Conservation (phyloP, 2,888 invertebrate genomes). For the Caprella mutica region DNA sequence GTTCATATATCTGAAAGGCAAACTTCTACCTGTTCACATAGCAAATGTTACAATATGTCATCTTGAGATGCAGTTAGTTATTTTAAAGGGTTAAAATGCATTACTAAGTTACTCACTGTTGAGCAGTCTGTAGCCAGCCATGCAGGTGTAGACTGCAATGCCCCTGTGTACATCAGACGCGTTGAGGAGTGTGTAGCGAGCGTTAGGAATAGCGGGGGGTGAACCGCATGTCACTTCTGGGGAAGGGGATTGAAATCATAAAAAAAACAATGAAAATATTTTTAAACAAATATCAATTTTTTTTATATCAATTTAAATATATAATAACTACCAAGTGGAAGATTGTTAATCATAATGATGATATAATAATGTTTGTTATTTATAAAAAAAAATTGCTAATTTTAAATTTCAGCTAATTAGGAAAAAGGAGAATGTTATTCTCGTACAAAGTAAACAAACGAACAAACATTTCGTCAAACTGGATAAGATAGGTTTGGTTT, state of each 20-base stretch:
- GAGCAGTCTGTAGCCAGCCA: slow-evolving; percentile 29
- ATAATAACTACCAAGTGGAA: not conserved
- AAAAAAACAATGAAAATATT: not conserved
- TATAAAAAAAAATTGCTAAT: too few relatives aligned
- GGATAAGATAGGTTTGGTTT: too few relatives aligned
- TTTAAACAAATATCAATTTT: not conserved
- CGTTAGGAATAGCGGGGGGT: slow-evolving; percentile 34
- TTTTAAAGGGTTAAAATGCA: too few relatives aligned
- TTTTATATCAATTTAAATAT: not conserved
- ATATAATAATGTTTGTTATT: too few relatives aligned
- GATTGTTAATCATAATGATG: not conserved
- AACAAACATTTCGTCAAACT: too few relatives aligned
- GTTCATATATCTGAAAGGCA: too few relatives aligned
- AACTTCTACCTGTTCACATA: too few relatives aligned
- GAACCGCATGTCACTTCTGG: slow-evolving; percentile 35
- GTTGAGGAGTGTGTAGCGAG: slow-evolving; percentile 35
- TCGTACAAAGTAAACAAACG: too few relatives aligned
- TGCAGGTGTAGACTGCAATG: slow-evolving; percentile 35
- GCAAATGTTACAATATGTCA: too few relatives aligned
- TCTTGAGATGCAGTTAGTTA: too few relatives aligned
- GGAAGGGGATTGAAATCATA: not conserved
- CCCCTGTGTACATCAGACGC: slow-evolving; percentile 34
- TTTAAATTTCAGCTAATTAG: too few relatives aligned
- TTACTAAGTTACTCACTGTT: slow-evolving; percentile 14
- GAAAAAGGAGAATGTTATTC: too few relatives aligned